phyloP scores from a whole-genome alignment of 1,140 invertebrate genomes.

The Cydia splendana region DNA sequence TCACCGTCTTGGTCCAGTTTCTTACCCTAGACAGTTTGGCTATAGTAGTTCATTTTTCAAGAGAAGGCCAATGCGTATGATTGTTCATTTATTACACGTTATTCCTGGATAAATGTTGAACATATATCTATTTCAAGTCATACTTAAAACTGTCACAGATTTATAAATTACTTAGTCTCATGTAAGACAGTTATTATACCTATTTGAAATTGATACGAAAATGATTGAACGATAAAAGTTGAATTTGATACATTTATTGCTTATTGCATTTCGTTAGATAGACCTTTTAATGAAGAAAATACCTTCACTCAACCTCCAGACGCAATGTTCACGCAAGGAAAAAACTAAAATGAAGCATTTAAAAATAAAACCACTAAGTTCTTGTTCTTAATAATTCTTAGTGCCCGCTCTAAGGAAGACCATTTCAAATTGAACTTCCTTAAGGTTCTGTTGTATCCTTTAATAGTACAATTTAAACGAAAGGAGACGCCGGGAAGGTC shows the following conservation, averaged over 20 bases:
- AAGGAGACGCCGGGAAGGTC: neutral
- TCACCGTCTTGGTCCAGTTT: neutral
- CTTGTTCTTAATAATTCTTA: slow-evolving; percentile 24
- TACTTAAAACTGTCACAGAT: no score
- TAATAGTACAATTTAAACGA: slow-evolving; percentile 15
- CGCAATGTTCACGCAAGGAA: neutral
- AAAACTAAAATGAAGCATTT: slow-evolving; percentile 9
- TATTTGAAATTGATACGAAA: no score
- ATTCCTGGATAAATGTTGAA: no score
- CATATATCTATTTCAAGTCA: no score
- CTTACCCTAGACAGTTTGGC: neutral
- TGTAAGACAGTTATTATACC: no score
- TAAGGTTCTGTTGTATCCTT: neutral
- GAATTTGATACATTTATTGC: no score
- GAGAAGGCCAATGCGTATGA: no score
- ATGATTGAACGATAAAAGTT: no score
- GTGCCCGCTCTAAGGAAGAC: neutral
- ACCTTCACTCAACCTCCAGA: neutral
- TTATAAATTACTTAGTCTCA: no score
- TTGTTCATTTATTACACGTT: no score
- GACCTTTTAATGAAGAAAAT: neutral
- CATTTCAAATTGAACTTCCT: neutral
- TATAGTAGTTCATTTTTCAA: no score
- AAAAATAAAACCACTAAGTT: slow-evolving; percentile 23
- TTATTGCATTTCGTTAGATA: neutral